These are phyloP conservation scores for Meda fulgida DNA, from an alignment of 2,797 vertebrate genomes.

Conservation along the genomic window DNA sequence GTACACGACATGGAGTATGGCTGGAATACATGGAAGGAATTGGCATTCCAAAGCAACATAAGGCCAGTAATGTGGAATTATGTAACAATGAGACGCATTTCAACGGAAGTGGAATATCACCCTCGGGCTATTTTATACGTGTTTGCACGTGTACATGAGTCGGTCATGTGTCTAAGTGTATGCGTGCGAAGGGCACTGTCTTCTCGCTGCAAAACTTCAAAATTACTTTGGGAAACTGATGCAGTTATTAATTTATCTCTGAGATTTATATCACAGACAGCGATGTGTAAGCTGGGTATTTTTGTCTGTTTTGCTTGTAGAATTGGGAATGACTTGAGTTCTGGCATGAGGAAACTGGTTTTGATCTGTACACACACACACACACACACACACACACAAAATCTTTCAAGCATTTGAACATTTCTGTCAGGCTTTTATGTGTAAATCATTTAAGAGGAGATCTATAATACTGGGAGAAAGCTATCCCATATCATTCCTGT, in stretches of 20 bases:
- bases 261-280: constrained; percentile 17
- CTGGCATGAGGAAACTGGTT: constrained; percentile 14
- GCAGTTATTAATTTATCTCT: constrained; percentile 45
- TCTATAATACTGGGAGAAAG: background rate
- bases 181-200: background rate
- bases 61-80: constrained; percentile 43
- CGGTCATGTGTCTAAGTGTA: background rate
- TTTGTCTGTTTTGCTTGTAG: constrained; percentile 24
- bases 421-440: background rate
- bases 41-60: background rate
- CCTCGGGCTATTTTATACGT: constrained; percentile 46
- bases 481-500: background rate
- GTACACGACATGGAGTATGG: background rate
- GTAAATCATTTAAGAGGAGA: background rate
- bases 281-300: constrained; percentile 14
- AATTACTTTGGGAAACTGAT: constrained; percentile 40
- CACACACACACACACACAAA: too few species aligned
- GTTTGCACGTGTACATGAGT: background rate
- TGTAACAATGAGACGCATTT: constrained; percentile 64
- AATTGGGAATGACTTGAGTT: constrained; percentile 2
- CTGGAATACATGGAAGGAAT: background rate
- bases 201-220: constrained; percentile 35
- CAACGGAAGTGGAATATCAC: constrained; percentile 40
- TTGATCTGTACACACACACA: constrained; percentile 9
- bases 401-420: background rate